Evolutionary conservation across 2,797 vertebrate species (phyloP).

Genomic region (Chaetodon trifasciatus): DNA sequence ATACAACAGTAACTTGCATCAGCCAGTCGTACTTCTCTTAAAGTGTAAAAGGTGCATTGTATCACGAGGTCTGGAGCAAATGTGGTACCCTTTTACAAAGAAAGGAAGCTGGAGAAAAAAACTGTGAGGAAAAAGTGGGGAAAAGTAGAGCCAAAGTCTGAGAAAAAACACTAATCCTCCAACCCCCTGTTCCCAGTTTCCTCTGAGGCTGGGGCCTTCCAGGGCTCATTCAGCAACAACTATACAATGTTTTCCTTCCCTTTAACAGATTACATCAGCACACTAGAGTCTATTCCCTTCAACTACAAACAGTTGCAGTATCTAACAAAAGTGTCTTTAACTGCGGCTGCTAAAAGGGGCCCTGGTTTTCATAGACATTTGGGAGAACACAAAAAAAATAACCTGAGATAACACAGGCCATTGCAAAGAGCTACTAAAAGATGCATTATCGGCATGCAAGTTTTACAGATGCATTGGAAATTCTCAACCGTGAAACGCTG

Average conservation of each 20-base stretch:
- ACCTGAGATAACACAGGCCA: slow-evolving; percentile 34
- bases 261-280: slow-evolving; percentile 81
- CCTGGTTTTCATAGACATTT: slow-evolving; percentile 44
- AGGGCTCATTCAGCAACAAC: slow-evolving; percentile 77
- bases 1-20: slow-evolving; percentile 35
- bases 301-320: slow-evolving; percentile 65
- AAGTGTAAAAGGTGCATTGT: slow-evolving; percentile 56
- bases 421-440: slow-evolving; percentile 40
- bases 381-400: slow-evolving; percentile 27
- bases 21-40: slow-evolving; percentile 43
- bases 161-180: slow-evolving; percentile 61
- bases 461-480: slow-evolving; percentile 38
- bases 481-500: slow-evolving; percentile 30
- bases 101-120: slow-evolving; percentile 49
- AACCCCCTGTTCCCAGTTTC: slow-evolving; percentile 69
- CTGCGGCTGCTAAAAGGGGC: slow-evolving; percentile 49
- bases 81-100: slow-evolving; percentile 48
- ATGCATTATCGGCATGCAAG: slow-evolving; percentile 27
- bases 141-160: slow-evolving; percentile 58
- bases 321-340: slow-evolving; percentile 67
- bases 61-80: slow-evolving; percentile 46
- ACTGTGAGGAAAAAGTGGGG: slow-evolving; percentile 46
- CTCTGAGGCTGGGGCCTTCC: slow-evolving; percentile 66
- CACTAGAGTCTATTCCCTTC: slow-evolving; percentile 55
- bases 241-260: slow-evolving; percentile 78